Percentiles rank a stretch among this genome's conserved stretches.
These are phyloP conservation scores for Actinia tenebrosa DNA, from an alignment of 64 coral and sea anemone genomes.

Conservation along the genomic window DNA sequence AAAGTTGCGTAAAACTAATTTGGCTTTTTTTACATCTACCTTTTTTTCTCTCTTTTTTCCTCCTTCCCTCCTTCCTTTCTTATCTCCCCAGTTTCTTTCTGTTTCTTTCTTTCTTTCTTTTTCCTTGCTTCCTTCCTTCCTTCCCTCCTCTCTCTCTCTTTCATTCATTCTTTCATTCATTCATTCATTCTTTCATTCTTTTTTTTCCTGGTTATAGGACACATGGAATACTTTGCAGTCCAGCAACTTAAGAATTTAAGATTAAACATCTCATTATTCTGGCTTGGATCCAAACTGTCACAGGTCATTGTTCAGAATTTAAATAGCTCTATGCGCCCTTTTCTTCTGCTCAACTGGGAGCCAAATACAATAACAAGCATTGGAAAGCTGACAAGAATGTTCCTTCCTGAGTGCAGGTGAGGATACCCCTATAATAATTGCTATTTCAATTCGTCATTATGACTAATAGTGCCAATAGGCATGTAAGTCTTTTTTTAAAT, in stretches of 20 bases:
- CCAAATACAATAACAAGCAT: conserved; percentile 49
- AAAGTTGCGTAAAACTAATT: too few relatives aligned
- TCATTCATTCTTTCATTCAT: neutral
- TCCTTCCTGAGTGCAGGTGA: conserved; percentile 69
- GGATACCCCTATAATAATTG: neutral
- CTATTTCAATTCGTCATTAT: too few relatives aligned
- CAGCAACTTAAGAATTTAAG: conserved; percentile 49
- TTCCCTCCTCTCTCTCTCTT: neutral
- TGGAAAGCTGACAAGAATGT: conserved; percentile 45
- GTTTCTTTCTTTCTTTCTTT: too few relatives aligned
- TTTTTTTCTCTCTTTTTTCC: too few relatives aligned
- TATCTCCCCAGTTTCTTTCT: too few relatives aligned
- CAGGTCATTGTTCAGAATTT: conserved; percentile 19
- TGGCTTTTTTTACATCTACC: too few relatives aligned
- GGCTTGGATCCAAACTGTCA: conserved; percentile 54
- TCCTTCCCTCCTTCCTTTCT: too few relatives aligned
- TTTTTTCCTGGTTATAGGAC: conserved; percentile 24
- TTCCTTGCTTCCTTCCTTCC: too few relatives aligned
- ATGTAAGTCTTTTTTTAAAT: too few relatives aligned
- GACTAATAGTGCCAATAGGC: too few relatives aligned
- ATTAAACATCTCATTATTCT: conserved; percentile 67
- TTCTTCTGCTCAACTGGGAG: conserved; percentile 69
- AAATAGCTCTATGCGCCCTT: conserved; percentile 30
- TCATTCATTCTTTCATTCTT: neutral
- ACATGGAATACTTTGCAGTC: conserved; percentile 30